Percentiles rank a stretch among this genome's conserved stretches.
Conservation (phyloP, 2,113 vertebrate species). For the Xyrauchen texanus region DNA sequence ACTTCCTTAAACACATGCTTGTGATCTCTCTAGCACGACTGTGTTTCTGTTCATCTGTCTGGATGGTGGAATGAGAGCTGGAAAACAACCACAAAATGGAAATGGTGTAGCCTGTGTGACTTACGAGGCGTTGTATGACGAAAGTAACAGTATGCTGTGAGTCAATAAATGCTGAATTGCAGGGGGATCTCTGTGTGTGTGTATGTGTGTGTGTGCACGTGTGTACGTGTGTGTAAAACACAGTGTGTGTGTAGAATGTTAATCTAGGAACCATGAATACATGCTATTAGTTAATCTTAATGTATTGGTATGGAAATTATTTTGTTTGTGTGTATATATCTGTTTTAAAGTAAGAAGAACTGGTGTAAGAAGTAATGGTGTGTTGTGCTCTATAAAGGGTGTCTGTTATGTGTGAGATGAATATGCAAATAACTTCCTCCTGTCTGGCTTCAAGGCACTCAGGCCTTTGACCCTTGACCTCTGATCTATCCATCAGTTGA, state of each 20-base stretch:
- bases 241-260: slow-evolving; percentile 9
- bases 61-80: slow-evolving; percentile 2
- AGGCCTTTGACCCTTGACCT: slow-evolving; percentile 19
- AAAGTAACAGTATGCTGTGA: slow-evolving; percentile 56
- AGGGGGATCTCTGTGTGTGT: slow-evolving; percentile 17
- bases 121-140: slow-evolving; percentile 43
- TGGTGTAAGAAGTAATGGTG: neutral
- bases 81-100: slow-evolving; percentile 41
- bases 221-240: neutral
- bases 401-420: neutral
- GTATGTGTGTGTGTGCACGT: neutral
- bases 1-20: slow-evolving; percentile 4
- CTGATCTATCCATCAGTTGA: too few relatives aligned
- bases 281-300: slow-evolving; percentile 17
- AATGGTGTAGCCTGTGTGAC: slow-evolving; percentile 42
- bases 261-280: slow-evolving; percentile 11
- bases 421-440: too few relatives aligned
- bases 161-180: slow-evolving; percentile 39
- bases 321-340: neutral
- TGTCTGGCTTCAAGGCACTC: too few relatives aligned
- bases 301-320: neutral
- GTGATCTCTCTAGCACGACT: slow-evolving; percentile 7
- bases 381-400: too few relatives aligned
- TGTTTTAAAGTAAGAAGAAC: too few relatives aligned
- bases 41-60: slow-evolving; percentile 5